phyloP scores from a whole-genome alignment of 2,888 invertebrate species.

The Heteromurus nitidus region DNA sequence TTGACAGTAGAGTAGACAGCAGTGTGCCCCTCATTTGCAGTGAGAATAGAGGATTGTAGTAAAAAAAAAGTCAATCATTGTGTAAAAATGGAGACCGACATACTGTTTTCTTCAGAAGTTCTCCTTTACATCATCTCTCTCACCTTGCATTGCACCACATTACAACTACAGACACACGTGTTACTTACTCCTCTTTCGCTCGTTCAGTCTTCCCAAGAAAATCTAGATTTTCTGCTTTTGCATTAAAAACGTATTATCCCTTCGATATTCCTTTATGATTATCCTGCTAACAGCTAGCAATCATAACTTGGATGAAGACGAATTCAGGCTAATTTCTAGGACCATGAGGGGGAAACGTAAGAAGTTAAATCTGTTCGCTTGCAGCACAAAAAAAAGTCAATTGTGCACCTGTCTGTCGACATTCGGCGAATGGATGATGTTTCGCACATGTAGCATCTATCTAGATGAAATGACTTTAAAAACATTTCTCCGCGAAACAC shows the following conservation, averaged over 20 bases:
- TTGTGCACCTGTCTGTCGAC: neutral
- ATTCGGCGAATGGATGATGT: neutral
- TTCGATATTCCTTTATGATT: constrained; percentile 1
- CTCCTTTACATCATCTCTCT: constrained; percentile 7
- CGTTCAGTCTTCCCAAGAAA: neutral
- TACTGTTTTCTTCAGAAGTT: neutral
- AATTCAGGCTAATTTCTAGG: constrained; percentile 25
- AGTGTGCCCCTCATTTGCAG: neutral
- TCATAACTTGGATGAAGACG: constrained; percentile 16
- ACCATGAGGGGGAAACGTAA: neutral
- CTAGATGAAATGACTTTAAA: constrained; percentile 7
- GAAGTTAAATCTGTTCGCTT: neutral
- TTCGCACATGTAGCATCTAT: neutral
- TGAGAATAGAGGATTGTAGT: neutral
- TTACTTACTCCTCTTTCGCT: neutral
- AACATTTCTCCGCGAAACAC: neutral
- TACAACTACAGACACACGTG: neutral
- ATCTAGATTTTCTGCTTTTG: constrained; percentile 30
- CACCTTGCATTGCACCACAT: neutral
- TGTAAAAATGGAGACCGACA: constrained; percentile 7
- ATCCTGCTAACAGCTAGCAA: constrained; percentile 14
- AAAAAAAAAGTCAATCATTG: neutral
- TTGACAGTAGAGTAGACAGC: constrained; percentile 3
- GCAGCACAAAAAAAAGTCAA: neutral
- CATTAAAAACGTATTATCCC: constrained; percentile 4